Evolutionary conservation across 2,113 vertebrate species (phyloP).

Genomic region (Pitta sordida): DNA sequence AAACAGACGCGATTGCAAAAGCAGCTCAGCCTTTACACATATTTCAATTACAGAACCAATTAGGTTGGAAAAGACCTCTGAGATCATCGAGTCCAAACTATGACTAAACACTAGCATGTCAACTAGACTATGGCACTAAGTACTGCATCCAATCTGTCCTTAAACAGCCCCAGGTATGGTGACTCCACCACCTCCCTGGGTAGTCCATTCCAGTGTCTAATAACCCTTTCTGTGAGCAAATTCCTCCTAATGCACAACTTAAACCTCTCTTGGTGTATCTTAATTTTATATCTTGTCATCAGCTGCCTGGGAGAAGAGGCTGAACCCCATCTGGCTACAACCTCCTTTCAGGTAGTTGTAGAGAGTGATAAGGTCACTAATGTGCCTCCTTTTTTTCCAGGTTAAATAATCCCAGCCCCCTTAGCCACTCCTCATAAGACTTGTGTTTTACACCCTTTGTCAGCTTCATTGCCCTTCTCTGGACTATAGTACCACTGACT

Average conservation of each 20-base stretch:
- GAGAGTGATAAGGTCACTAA: background rate
- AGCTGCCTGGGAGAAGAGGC: background rate
- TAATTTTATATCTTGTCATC: background rate
- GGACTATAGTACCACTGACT: background rate
- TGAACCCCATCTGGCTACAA: accelerated
- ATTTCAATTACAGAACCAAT: background rate
- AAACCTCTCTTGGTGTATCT: background rate
- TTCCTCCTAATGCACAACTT: background rate
- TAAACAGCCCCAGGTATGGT: background rate
- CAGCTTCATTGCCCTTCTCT: background rate
- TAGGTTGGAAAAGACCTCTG: background rate
- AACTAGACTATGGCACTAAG: too few species aligned
- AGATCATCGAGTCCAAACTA: background rate
- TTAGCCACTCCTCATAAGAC: background rate
- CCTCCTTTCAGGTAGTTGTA: background rate
- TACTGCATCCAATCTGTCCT: background rate
- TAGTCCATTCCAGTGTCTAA: background rate
- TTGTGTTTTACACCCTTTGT: background rate
- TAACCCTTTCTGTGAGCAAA: background rate
- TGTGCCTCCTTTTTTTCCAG: background rate
- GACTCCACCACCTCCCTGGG: background rate
- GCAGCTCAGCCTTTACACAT: background rate
- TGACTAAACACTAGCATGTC: accelerated
- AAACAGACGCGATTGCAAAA: accelerated
- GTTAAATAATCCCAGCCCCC: background rate